Conservation (phyloP, 2,797 vertebrate genomes). For the Labeo calbasu region DNA sequence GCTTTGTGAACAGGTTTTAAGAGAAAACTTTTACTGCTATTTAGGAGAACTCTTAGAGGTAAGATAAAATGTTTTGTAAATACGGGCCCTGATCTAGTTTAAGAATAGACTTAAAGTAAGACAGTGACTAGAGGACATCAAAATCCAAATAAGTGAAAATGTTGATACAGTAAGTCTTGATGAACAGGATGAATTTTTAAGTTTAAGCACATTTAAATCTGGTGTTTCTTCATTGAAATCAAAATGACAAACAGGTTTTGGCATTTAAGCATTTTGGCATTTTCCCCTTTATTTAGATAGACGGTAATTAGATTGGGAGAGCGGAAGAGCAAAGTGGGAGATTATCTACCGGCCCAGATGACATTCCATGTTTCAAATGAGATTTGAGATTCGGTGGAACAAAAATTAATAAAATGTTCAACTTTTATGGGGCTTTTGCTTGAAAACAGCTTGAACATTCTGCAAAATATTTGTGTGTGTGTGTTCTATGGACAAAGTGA, state of each 20-base stretch:
- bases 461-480: too few species aligned
- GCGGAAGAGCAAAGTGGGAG: neutral
- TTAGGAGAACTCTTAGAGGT: too few species aligned
- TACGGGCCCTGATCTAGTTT: neutral
- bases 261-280: neutral
- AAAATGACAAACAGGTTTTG: neutral
- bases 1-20: too few species aligned
- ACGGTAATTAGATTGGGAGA: neutral
- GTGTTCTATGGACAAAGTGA: too few species aligned
- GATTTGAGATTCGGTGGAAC: neutral
- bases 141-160: neutral
- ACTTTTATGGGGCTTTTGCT: neutral
- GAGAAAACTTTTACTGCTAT: too few species aligned
- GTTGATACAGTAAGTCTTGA: neutral
- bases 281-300: neutral
- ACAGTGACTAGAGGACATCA: neutral
- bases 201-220: neutral
- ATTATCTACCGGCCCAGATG: neutral
- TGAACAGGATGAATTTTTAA: neutral
- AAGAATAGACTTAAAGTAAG: neutral
- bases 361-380: neutral
- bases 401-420: neutral
- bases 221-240: neutral
- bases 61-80: too few species aligned
- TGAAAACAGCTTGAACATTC: neutral